phyloP scores from a whole-genome alignment of 2,113 vertebrate genomes.

The Poecilia latipinna region DNA sequence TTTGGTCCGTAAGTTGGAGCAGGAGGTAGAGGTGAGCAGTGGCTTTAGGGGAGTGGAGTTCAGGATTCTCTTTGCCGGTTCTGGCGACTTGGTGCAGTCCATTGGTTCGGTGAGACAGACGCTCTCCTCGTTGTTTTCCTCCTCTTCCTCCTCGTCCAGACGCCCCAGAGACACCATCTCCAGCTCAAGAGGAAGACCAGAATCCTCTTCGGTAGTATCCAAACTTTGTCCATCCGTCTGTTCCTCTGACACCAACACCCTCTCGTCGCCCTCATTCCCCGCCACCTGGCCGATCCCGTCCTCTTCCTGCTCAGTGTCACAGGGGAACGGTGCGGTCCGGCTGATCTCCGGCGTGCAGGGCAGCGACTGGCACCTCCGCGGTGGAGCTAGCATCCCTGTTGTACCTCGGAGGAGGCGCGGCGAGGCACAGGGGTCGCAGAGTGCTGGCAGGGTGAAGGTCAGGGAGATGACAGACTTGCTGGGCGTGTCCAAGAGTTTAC shows the following conservation, averaged over 20 bases:
- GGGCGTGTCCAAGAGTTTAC: conserved; percentile 91
- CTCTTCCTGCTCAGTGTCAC: conserved; percentile 17
- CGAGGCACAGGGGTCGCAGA: conserved; percentile 59
- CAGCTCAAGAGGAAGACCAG: conserved; percentile 62
- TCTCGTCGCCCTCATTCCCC: background rate
- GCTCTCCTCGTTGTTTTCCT: conserved; percentile 49
- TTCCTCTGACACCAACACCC: background rate
- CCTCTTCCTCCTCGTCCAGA: conserved; percentile 56
- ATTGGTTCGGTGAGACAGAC: conserved; percentile 72
- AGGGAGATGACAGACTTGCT: conserved; percentile 90
- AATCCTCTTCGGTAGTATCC: conserved; percentile 32
- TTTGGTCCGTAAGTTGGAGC: conserved; percentile 58
- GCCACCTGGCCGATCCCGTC: background rate
- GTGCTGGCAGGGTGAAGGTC: conserved; percentile 85
- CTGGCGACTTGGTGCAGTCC: conserved; percentile 83
- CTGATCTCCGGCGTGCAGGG: conserved; percentile 87
- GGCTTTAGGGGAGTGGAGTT: conserved; percentile 37
- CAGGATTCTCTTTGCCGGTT: conserved; percentile 60
- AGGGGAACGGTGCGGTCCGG: conserved; percentile 42
- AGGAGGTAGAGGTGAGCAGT: conserved; percentile 65
- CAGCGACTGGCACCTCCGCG: conserved; percentile 86
- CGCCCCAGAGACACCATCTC: conserved; percentile 76
- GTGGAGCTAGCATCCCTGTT: conserved; percentile 39
- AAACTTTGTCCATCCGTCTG: background rate
- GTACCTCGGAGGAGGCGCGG: conserved; percentile 63